These are phyloP conservation scores for Synodontis membranacea DNA, from an alignment of 2,113 vertebrate genomes.

Conservation along the genomic window DNA sequence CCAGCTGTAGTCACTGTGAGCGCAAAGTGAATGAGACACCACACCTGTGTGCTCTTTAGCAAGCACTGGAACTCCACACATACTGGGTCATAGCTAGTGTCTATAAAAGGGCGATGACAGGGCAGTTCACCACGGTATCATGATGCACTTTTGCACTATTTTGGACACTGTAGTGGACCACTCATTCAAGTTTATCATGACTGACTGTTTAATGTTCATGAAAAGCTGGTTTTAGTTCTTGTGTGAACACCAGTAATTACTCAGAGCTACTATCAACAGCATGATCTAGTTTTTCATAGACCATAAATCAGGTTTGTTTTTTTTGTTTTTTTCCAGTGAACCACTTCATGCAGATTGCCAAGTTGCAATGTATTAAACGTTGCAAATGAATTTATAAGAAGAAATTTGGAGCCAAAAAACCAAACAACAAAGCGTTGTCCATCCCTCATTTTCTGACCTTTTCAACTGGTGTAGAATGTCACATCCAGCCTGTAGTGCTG, in stretches of 20 bases:
- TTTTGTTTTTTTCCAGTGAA: too few relatives aligned
- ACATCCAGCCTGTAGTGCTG: too few relatives aligned
- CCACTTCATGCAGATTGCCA: background rate
- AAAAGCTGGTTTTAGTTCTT: background rate
- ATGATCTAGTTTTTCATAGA: background rate
- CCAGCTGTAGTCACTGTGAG: background rate
- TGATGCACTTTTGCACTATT: too few relatives aligned
- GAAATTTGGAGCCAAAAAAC: too few relatives aligned
- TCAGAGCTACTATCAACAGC: background rate
- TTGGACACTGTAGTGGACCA: background rate
- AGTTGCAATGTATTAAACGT: too few relatives aligned
- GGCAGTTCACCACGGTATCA: too few relatives aligned
- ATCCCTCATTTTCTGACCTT: too few relatives aligned
- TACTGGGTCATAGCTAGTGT: background rate
- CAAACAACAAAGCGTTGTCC: too few relatives aligned
- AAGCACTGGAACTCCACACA: too few relatives aligned
- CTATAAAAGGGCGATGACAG: background rate
- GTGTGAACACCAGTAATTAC: background rate
- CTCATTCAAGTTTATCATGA: background rate
- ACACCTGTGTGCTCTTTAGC: too few relatives aligned
- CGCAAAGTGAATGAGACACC: background rate
- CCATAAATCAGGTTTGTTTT: background rate
- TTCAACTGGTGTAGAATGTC: too few relatives aligned
- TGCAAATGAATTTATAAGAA: too few relatives aligned
- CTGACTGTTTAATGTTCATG: background rate